These are phyloP conservation scores for Ellobius talpinus DNA, from an alignment of 2,113 vertebrate species.

Conservation along the genomic window DNA sequence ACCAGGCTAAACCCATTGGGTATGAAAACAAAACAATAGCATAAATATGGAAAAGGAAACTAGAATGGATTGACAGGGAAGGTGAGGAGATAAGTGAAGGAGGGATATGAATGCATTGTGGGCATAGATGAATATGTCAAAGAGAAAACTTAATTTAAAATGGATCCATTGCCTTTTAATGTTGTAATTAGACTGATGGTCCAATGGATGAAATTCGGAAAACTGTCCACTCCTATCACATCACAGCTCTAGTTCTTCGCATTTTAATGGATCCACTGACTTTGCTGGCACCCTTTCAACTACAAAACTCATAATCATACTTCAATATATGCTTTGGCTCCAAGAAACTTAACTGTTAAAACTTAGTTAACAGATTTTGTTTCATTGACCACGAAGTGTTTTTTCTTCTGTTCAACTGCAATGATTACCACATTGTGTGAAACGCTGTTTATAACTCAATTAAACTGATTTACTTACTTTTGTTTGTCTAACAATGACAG, in stretches of 20 bases:
- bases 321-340: not conserved
- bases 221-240: not conserved
- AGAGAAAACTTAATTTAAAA: not conserved
- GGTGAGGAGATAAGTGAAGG: not conserved
- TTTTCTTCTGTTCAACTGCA: conserved; percentile 10
- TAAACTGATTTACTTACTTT: conserved; percentile 31
- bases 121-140: not conserved
- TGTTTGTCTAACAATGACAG: not conserved
- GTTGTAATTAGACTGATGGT: not conserved
- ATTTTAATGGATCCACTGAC: not conserved
- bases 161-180: not conserved
- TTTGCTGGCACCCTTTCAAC: conserved; percentile 10
- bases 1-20: not conserved
- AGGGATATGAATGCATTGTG: not conserved
- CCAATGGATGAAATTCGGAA: not conserved
- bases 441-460: not conserved
- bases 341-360: conserved; percentile 4
- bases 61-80: no score
- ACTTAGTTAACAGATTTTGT: not conserved
- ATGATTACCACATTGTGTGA: not conserved
- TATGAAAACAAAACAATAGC: not conserved
- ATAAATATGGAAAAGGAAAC: not conserved
- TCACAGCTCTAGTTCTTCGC: not conserved
- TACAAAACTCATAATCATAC: conserved; percentile 17
- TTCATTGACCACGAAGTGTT: not conserved